Evolutionary conservation across 1,140 invertebrate species (phyloP).

Genomic region (Penaeus chinensis): DNA sequence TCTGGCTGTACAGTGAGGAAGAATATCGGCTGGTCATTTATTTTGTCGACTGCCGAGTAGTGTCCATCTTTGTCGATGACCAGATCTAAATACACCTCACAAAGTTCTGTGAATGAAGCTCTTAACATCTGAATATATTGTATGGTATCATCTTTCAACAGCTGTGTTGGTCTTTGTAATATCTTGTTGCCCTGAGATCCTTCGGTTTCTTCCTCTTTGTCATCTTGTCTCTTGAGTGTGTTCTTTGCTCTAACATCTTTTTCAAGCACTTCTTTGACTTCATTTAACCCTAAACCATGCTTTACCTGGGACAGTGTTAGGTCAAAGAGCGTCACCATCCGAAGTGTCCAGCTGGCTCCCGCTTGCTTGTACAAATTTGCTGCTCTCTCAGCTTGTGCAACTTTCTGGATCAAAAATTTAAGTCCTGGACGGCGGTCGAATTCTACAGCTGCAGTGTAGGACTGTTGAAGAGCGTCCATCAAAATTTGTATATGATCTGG

Average conservation of each 20-base stretch:
- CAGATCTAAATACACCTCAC: constrained; percentile 76
- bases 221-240: constrained; percentile 25
- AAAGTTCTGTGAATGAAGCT: constrained; percentile 74
- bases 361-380: constrained; percentile 93
- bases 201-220: neutral
- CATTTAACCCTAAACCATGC: constrained; percentile 74
- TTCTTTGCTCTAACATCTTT: constrained; percentile 70
- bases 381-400: constrained; percentile 85
- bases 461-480: constrained; percentile 82
- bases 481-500: constrained; percentile 76
- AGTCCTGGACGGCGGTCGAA: constrained; percentile 90
- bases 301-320: constrained; percentile 78
- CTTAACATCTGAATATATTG: constrained; percentile 68
- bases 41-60: constrained; percentile 72
- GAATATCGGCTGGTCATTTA: constrained; percentile 75
- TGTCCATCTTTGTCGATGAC: constrained; percentile 73
- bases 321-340: constrained; percentile 87
- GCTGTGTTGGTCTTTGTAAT: constrained; percentile 2
- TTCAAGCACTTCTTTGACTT: constrained; percentile 76
- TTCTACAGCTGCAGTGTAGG: constrained; percentile 82
- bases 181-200: neutral
- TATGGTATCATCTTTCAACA: constrained; percentile 53
- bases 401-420: constrained; percentile 94
- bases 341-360: constrained; percentile 90
- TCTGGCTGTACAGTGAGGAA: constrained; percentile 76